phyloP scores from a whole-genome alignment of 1,140 invertebrate species.

The Lepidurus arcticus region DNA sequence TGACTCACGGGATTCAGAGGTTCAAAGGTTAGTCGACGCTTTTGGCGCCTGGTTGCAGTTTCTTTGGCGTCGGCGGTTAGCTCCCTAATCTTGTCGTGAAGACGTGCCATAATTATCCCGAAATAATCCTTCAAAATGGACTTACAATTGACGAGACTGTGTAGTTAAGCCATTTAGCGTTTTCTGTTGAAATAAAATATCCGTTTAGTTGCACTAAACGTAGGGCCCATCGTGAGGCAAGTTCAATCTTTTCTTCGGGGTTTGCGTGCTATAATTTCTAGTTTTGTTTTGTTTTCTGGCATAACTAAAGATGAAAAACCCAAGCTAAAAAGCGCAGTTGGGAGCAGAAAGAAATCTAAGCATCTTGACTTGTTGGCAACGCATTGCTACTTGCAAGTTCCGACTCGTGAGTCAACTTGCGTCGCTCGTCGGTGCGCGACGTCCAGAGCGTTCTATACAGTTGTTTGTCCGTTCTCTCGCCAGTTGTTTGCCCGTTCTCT shows the following conservation, averaged over 20 bases:
- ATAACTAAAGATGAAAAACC: too few relatives aligned
- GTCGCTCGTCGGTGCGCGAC: slow-evolving; percentile 9
- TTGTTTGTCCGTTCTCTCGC: background rate
- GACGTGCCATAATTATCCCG: too few relatives aligned
- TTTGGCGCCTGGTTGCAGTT: background rate
- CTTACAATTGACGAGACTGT: too few relatives aligned
- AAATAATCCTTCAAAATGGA: too few relatives aligned
- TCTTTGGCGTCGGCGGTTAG: background rate
- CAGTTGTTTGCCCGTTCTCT: background rate
- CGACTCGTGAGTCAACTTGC: background rate
- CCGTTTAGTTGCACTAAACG: too few relatives aligned
- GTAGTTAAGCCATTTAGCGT: too few relatives aligned
- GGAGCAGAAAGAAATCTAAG: background rate
- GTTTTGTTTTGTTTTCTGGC: too few relatives aligned
- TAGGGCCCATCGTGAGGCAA: too few relatives aligned
- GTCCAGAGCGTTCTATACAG: background rate
- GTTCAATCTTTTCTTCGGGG: too few relatives aligned
- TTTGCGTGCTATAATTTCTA: too few relatives aligned
- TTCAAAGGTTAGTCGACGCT: background rate
- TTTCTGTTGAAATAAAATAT: too few relatives aligned
- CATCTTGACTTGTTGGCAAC: background rate
- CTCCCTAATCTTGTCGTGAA: too few relatives aligned
- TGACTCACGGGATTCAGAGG: background rate
- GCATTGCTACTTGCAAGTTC: background rate
- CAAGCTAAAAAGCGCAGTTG: background rate